A percentile compares a stretch with the other conserved stretches of the same genome.
phyloP scores from a whole-genome alignment of 2,113 vertebrate species.

The Corythornis cristatus region DNA sequence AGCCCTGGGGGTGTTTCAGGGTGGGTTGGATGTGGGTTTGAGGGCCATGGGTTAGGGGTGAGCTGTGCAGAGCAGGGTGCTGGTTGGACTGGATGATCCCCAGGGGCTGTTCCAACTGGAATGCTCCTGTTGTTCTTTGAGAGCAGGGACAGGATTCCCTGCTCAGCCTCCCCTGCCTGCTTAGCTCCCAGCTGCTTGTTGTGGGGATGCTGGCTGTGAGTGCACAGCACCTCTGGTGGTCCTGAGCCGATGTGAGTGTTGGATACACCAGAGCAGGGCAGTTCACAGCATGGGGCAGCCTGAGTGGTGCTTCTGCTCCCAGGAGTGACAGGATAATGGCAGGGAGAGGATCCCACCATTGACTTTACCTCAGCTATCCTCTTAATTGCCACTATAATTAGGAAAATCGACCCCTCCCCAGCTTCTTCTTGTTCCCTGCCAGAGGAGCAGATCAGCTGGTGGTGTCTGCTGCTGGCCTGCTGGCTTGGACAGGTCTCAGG shows the following conservation, averaged over 20 bases:
- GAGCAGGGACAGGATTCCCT: background rate
- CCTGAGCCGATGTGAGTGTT: background rate
- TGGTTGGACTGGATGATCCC: too few relatives aligned
- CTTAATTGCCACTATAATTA: background rate
- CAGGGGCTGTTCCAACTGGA: too few relatives aligned
- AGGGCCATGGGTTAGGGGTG: too few relatives aligned
- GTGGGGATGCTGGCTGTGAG: background rate
- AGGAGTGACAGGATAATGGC: background rate
- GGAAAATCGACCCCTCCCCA: background rate
- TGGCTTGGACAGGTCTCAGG: background rate
- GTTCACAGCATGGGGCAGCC: background rate
- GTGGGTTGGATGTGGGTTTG: too few relatives aligned
- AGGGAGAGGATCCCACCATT: background rate
- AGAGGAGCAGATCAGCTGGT: background rate
- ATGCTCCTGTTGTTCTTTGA: too few relatives aligned
- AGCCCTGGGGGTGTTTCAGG: too few relatives aligned
- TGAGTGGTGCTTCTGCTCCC: background rate
- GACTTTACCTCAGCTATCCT: background rate
- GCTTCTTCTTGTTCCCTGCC: background rate
- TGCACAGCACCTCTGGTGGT: fast-evolving
- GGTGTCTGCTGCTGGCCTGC: background rate
- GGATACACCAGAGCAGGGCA: background rate
- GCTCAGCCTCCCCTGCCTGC: background rate
- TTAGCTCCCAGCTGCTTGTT: background rate
- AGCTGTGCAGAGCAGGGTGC: too few relatives aligned